Evolutionary conservation across 2,888 invertebrate species (phyloP).

Genomic region (Philaethria dido): DNA sequence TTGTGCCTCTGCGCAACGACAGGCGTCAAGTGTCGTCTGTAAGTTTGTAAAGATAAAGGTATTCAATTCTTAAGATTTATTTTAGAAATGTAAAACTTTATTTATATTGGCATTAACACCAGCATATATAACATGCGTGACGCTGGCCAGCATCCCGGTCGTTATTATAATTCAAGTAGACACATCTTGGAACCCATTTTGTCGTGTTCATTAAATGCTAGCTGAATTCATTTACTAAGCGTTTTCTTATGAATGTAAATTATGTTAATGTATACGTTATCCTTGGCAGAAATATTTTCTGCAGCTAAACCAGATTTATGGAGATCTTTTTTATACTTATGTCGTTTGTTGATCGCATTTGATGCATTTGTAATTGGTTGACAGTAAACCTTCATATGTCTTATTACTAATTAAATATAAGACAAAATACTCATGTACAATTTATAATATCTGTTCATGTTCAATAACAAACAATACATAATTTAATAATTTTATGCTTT

Average conservation of each 20-base stretch:
- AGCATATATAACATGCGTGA: conserved; percentile 45
- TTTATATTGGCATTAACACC: conserved; percentile 64
- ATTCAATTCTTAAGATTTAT: not conserved
- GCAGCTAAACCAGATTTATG: conserved; percentile 34
- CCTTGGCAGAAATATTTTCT: conserved; percentile 43
- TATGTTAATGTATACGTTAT: conserved; percentile 42
- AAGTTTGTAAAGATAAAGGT: not conserved
- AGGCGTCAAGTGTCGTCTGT: not conserved
- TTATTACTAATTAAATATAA: not conserved
- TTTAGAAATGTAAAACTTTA: conserved; percentile 50
- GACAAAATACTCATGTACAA: not conserved
- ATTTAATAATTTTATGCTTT: not conserved
- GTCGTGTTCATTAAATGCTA: conserved; percentile 45
- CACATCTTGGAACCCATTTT: conserved; percentile 55
- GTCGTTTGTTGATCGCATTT: conserved; percentile 9
- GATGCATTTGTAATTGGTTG: conserved; percentile 25
- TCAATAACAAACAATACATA: not conserved
- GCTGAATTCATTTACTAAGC: conserved; percentile 42
- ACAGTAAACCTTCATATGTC: not conserved
- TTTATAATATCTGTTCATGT: not conserved
- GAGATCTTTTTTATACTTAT: conserved; percentile 30
- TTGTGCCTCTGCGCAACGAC: too few species aligned
- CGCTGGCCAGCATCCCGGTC: conserved; percentile 63
- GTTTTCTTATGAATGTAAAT: conserved; percentile 39
- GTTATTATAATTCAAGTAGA: conserved; percentile 60